Conservation (phyloP, 2,888 invertebrate genomes). For the Sisyra terminalis region DNA sequence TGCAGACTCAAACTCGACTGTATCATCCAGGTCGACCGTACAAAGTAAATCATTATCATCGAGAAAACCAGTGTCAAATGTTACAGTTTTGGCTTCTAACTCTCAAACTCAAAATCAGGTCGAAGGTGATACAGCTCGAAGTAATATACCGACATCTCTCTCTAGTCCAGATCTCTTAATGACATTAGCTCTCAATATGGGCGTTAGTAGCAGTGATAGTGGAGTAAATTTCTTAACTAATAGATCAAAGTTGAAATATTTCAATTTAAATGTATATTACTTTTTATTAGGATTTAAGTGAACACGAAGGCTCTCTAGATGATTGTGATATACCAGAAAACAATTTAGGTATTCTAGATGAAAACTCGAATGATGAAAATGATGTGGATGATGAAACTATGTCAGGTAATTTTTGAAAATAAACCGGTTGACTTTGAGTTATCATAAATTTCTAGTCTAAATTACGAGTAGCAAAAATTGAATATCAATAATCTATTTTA, state of each 20-base stretch:
- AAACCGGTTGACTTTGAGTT: background rate
- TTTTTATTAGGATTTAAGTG: constrained; percentile 38
- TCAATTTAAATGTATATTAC: constrained; percentile 10
- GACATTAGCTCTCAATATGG: constrained; percentile 23
- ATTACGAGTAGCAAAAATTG: too few species aligned
- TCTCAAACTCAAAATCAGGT: background rate
- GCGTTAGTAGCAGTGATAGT: constrained; percentile 27
- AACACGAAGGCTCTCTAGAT: constrained; percentile 45
- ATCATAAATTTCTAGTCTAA: too few species aligned
- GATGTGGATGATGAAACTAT: constrained; percentile 77
- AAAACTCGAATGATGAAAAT: constrained; percentile 65
- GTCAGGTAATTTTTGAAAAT: constrained; percentile 38
- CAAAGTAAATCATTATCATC: background rate
- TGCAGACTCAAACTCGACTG: constrained; percentile 1
- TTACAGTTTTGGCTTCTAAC: background rate
- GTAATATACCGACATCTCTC: constrained; percentile 22
- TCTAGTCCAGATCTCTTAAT: constrained; percentile 27
- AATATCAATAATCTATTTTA: background rate
- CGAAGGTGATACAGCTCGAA: constrained; percentile 3
- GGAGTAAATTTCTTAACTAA: constrained; percentile 10
- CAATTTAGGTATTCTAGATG: constrained; percentile 37
- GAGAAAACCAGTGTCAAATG: background rate
- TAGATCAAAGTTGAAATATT: background rate
- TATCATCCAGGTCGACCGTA: constrained; percentile 13
- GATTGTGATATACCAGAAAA: constrained; percentile 31